Evolutionary conservation across 2,113 vertebrate genomes (phyloP).

Genomic region (Columba livia): DNA sequence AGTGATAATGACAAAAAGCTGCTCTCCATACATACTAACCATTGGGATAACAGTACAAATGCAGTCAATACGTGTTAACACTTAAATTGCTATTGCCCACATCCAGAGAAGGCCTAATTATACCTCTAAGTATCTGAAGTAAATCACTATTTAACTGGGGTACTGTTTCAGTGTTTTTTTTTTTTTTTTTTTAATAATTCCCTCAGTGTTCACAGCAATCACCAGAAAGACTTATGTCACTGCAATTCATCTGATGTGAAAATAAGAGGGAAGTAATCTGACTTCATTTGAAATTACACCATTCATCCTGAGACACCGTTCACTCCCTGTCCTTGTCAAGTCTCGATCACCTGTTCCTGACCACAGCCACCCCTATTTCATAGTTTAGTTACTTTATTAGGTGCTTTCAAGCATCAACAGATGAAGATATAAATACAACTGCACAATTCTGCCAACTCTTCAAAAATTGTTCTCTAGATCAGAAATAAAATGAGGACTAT

Average conservation of each 20-base stretch:
- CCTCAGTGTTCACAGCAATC: background rate
- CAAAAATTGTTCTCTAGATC: background rate
- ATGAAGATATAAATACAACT: background rate
- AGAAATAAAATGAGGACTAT: background rate
- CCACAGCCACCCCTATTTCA: background rate
- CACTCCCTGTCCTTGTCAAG: background rate
- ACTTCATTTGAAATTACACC: background rate
- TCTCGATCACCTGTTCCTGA: background rate
- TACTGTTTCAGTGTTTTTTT: background rate
- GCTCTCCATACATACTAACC: background rate
- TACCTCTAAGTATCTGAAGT: background rate
- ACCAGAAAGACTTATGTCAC: background rate
- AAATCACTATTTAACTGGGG: background rate
- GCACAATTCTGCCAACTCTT: background rate
- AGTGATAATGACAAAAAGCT: background rate
- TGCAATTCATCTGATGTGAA: background rate
- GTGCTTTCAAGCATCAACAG: background rate
- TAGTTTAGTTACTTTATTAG: background rate
- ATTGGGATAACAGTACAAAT: background rate
- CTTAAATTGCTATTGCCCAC: background rate
- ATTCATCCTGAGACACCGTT: background rate
- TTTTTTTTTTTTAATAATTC: no score
- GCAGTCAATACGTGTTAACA: background rate
- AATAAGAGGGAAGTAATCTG: background rate
- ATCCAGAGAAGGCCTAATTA: background rate